Base-by-base conservation (phyloP, 2,888 invertebrate species). In the Lumbricus terrestris region DNA sequence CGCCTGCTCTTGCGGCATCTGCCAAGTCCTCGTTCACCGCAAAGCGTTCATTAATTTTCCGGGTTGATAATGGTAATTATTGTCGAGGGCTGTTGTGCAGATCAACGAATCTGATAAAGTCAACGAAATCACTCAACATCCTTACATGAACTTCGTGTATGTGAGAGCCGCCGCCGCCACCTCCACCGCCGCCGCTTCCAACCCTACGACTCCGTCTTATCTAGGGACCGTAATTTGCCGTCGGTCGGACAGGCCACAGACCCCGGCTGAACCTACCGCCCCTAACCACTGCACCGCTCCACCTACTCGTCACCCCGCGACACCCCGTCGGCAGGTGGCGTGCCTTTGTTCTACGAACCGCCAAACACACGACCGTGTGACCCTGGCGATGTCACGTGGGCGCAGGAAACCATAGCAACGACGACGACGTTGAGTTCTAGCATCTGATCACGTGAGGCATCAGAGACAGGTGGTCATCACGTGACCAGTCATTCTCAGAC, bases 31-130 rank as follows among this genome's bases (percentile, higher is more conserved):
- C 69, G 69, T 69, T 69, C 29, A 69, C 35, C 85, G 85, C 85
- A 85, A 34, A 34, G 85, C 85, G 85, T 85, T 85, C 85, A 85
- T 85, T 85, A 85, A 85, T 85, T 85, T 85, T 37, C 29, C 85
- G 35, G 85, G 85, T 37, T 85, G 85, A 85, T 85, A 35, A 85
- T 85, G 85, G 37, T 85, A 85, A 85, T 85, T 37, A 85, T 37
- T n/a, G 69, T 69, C 69, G 69, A 69, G 69, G n/a, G 69, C 29
- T n/a, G n/a, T n/a, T n/a, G 29, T 8, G n/a, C 69, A 69, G 69
- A 69, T 69, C 69, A n/a, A n/a, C 69, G 69, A 69, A 69, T 69
- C 69, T 6, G 69, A 69, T 69, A 69, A n/a, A 69, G 69, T 69
- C 69, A 69, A 69, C 69, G 69, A 69, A 69, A 69, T 69, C 69